Evolutionary conservation across 2,888 invertebrate genomes (phyloP), one percentile per base, ranked within the genome.

Genomic region (Dicyrtomina minuta): DNA sequence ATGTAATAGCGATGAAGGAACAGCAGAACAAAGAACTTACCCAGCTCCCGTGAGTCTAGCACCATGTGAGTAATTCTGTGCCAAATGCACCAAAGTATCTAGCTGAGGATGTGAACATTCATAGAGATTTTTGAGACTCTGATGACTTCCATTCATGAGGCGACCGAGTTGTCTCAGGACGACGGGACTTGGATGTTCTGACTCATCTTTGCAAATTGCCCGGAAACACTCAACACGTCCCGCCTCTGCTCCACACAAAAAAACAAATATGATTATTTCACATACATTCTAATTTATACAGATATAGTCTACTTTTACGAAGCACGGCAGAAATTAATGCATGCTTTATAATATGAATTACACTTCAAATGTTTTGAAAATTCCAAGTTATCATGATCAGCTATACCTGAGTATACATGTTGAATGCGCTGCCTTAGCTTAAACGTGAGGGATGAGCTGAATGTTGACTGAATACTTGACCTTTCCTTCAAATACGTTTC

Each of bases 31-130:
- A n/a, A n/a, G n/a, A 41, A 79, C 81, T 82, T 81, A 88, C 85
- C 96, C 96, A 39, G 98, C 98, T 43, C 98, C 99, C 1, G 98
- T 98, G 46, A 99, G 84, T 62, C 98, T 87, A n/a, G 93, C 91
- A 51, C 93, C 91, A n/a, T 90, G 83, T 3, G 88, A 87, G 71
- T 87, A 84, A 61, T 88, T 87, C 71, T 86, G 84, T 10, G 91
- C 91, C 79, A 90, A 82, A 39, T 88, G 84, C 22, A 96, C 92
- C 24, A 98, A 85, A 68, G 85, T 84, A 82, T 99, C 96, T 75
- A 98, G 85, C 79, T 90, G 88, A 1, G 88, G 86, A 84, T 96
- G 94, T 68, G 96, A 96, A 82, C 98, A 98, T 81, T 98, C 93
- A 82, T 96, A 99, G 3, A 92, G 83, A 72, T 88, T 87, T 69